Evolutionary conservation across 2,888 invertebrate species (phyloP), one percentile per base, ranked within the genome.

Genomic region (Uropetala carovei): DNA sequence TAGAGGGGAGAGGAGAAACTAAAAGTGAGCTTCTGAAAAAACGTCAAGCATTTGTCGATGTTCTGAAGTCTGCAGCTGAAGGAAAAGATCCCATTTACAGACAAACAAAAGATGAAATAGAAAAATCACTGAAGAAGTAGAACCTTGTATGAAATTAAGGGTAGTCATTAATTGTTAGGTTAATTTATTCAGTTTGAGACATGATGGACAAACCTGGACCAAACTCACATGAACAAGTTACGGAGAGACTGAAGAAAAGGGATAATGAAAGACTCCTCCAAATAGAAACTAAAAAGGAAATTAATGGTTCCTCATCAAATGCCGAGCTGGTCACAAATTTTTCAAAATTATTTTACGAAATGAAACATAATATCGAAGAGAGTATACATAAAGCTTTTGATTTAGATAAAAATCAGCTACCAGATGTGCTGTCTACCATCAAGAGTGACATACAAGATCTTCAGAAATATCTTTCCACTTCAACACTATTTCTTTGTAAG

Each of bases 381-480:
- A 95, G 92, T 60, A 89, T 94, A 11, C 92, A 92, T 18, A 84
- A 92, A 59, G 91, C 93, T n/a, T 92, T 91, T 86, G 81, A 92
- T 85, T 57, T 96, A 93, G 95, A 97, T 94, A 94, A 95, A 92
- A 94, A 95, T 92, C 94, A 96, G 82, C 95, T 97, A 91, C 95
- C 96, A 3, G 95, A 95, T 91, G 96, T 97, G 93, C 97, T 98
- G 94, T 97, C 97, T 93, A 96, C 96, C 89, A 96, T 97, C n/a
- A 97, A 97, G 92, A 96, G 96, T 93, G 97, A 98, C 94, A 96
- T 98, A 56, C 96, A 97, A 94, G 96, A 97, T 93, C 95, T 98
- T 93, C 98, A 98, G 94, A 97, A 97, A 94, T 97, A 97, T 95
- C 96, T 98, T 56, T 97, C 98, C 0, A 97, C 97, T 93, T 98